These are phyloP conservation scores for Limulus polyphemus DNA, from an alignment of 2,888 invertebrate genomes.

Conservation along the genomic window DNA sequence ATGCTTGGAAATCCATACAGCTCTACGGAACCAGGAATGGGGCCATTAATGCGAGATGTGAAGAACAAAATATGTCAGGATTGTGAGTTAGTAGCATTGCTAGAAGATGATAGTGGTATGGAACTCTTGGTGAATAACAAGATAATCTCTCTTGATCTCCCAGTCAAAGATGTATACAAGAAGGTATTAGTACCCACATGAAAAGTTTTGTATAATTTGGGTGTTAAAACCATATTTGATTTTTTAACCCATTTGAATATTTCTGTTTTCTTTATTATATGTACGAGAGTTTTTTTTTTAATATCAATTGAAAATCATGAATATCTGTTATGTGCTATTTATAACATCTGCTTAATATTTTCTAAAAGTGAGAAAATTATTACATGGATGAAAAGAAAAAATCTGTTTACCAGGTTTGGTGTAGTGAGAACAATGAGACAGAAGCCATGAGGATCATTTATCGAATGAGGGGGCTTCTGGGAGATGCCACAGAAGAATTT, in stretches of 20 bases:
- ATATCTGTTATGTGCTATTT: too few relatives aligned
- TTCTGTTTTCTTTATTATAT: too few relatives aligned
- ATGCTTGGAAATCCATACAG: constrained; percentile 98
- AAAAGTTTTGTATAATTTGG: too few relatives aligned
- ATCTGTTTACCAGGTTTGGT: constrained; percentile 20
- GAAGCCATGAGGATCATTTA: constrained; percentile 97
- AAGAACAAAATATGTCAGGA: constrained; percentile 98
- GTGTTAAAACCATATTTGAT: too few relatives aligned
- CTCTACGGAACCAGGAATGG: constrained; percentile 80
- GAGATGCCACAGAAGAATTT: constrained; percentile 98
- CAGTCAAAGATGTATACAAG: constrained; percentile 62
- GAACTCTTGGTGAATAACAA: constrained; percentile 93
- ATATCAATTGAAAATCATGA: too few relatives aligned
- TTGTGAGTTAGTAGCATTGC: constrained; percentile 90
- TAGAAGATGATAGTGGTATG: constrained; percentile 99
- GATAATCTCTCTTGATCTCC: constrained; percentile 90
- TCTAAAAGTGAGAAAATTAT: too few relatives aligned
- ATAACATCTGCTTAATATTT: too few relatives aligned
- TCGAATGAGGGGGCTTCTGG: constrained; percentile 90
- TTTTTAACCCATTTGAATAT: too few relatives aligned
- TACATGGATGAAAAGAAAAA: not conserved
- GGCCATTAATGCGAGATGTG: constrained; percentile 94
- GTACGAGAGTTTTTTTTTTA: too few relatives aligned
- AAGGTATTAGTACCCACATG: constrained; percentile 40
- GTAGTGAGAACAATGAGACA: constrained; percentile 48